These are phyloP conservation scores for Aproaerema taeniolella DNA, from an alignment of 2,888 invertebrate species.

Conservation along the genomic window DNA sequence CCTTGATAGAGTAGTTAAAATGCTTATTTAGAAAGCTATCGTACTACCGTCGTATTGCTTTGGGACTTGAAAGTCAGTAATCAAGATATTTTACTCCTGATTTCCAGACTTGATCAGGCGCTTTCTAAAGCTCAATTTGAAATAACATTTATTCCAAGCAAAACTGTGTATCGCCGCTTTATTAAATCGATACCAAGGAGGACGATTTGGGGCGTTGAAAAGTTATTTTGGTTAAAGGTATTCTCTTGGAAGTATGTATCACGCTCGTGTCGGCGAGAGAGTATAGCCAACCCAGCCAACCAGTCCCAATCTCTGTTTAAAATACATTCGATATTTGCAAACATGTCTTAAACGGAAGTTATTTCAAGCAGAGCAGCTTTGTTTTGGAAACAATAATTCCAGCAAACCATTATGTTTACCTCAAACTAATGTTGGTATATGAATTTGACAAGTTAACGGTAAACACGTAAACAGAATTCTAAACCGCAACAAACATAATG, in stretches of 20 bases:
- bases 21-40: conserved; percentile 12
- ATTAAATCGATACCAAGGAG: neutral
- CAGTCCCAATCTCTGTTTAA: conserved; percentile 3
- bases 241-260: conserved; percentile 8
- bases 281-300: conserved; percentile 9
- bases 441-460: too few species aligned
- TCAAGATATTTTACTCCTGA: neutral
- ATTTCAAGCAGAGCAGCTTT: conserved; percentile 28
- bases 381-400: conserved; percentile 27
- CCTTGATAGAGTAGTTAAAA: conserved; percentile 11
- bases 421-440: conserved; percentile 12
- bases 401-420: conserved; percentile 11
- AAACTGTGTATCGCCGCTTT: too few species aligned
- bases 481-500: too few species aligned
- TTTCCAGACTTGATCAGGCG: too few species aligned
- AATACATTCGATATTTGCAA: conserved; percentile 15
- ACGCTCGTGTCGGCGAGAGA: conserved; percentile 3
- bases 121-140: too few species aligned
- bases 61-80: neutral
- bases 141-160: too few species aligned
- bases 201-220: neutral
- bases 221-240: conserved; percentile 9
- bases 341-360: conserved; percentile 20
- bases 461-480: too few species aligned
- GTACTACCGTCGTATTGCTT: conserved; percentile 2